These are phyloP conservation scores for Papilio polytes DNA, from an alignment of 1,140 invertebrate genomes.

Conservation along the genomic window DNA sequence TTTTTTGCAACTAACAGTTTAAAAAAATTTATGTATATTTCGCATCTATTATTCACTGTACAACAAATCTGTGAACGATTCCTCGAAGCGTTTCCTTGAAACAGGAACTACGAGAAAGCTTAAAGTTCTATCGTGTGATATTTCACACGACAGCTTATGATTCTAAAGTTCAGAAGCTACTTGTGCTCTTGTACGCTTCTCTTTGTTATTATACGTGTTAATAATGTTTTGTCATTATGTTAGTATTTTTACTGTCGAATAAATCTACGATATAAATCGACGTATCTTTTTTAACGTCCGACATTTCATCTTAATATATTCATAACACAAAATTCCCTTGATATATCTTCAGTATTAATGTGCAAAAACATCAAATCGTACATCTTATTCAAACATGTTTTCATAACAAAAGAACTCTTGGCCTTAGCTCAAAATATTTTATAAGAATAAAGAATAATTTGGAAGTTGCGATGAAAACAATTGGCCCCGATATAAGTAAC, in stretches of 20 bases:
- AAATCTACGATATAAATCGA: not conserved
- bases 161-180: not conserved
- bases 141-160: conserved; percentile 11
- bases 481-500: conserved; percentile 33
- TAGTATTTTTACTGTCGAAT: not conserved
- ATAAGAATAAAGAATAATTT: conserved; percentile 37
- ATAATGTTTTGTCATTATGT: too few relatives aligned
- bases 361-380: conserved; percentile 30
- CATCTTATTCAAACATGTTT: conserved; percentile 39
- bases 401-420: conserved; percentile 39
- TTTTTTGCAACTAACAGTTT: too few relatives aligned
- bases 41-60: not conserved
- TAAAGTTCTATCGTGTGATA: not conserved
- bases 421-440: conserved; percentile 34
- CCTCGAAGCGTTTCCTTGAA: not conserved
- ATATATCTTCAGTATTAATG: conserved; percentile 27
- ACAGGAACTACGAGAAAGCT: not conserved
- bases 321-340: not conserved
- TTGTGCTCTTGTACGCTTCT: not conserved
- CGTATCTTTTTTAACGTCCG: not conserved
- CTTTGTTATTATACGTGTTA: not conserved
- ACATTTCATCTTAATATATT: not conserved
- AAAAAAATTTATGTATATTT: too few relatives aligned
- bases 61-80: not conserved
- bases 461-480: conserved; percentile 35